Base-by-base conservation (phyloP, 2,797 vertebrate species). In the Anguilla megastoma region DNA sequence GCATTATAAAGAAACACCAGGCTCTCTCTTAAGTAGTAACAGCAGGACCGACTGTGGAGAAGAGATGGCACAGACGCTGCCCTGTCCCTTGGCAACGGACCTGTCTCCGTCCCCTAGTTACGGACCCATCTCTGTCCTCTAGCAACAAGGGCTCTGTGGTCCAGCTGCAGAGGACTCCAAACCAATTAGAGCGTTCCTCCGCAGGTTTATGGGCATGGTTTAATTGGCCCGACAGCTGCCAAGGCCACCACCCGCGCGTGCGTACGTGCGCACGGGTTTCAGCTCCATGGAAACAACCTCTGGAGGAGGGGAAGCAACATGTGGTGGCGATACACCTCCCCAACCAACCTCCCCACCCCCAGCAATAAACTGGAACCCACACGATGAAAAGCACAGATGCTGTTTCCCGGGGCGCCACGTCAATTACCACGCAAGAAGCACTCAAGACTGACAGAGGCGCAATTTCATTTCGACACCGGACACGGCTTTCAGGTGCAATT, bases 121-220 rank as follows among this genome's bases (percentile, higher is more conserved):
- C 33, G 36, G 30, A 41, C 33, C 33, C 74, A 3, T 71, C 69
- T 71, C 56, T 16, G 14, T 58, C 56, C 56, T 16, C 14, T 58
- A 16, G 56, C 56, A 58, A 58, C 56, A 58, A 16, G 56, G 16
- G 69, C 27, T 9, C 8, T 76, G 33, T 76, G 74, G 10, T 66
- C 69, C 58, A 8, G 50, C 45, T n/a, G 45, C 80, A 36, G 8
- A 87, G 80, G 60, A 50, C 66, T 87, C 80, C 52, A 16, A 24
- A 83, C 87, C 45, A 87, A 87, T 87, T 87, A 69, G 45, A 50
- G 16, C 58, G 33, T 87, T 54, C 87, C 60, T 52, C 79, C 45
- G 30, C 79, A 30, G 14, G 58, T 66, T 58, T 84, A 6, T 33
- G 2, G 50, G 14, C 1, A 36, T 33, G 84, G 48, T 33, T 63